These are phyloP conservation scores for Hyperoodon ampullatus DNA, from an alignment of 2,113 vertebrate species.

Conservation along the genomic window DNA sequence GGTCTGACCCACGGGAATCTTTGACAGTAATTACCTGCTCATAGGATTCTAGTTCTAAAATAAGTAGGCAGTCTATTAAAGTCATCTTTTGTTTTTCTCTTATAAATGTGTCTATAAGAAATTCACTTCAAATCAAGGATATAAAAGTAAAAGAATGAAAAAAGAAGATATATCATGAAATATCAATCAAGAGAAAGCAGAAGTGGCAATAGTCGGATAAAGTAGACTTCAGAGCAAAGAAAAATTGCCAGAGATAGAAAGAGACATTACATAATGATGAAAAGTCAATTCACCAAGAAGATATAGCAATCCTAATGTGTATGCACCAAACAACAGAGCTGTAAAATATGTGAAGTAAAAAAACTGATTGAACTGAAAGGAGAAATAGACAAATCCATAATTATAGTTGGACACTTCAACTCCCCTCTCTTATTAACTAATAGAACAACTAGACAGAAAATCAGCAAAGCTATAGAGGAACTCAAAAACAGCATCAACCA, in stretches of 20 bases:
- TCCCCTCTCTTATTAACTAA: background rate
- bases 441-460: background rate
- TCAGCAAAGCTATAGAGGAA: background rate
- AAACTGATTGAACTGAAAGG: background rate
- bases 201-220: background rate
- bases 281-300: background rate
- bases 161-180: background rate
- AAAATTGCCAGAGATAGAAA: background rate
- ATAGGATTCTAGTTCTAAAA: background rate
- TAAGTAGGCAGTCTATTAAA: background rate
- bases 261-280: background rate
- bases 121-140: background rate
- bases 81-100: background rate
- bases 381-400: background rate
- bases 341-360: background rate
- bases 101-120: background rate
- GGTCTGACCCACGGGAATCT: background rate
- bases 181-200: background rate
- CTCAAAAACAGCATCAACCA: background rate
- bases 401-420: background rate
- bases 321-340: background rate
- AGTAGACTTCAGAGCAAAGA: background rate
- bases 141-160: background rate
- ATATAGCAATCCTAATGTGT: background rate
- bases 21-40: background rate